A percentile compares a stretch with the other conserved stretches of the same genome.
phyloP scores from a whole-genome alignment of 2,113 vertebrate species.

The Oreochromis spilurus region DNA sequence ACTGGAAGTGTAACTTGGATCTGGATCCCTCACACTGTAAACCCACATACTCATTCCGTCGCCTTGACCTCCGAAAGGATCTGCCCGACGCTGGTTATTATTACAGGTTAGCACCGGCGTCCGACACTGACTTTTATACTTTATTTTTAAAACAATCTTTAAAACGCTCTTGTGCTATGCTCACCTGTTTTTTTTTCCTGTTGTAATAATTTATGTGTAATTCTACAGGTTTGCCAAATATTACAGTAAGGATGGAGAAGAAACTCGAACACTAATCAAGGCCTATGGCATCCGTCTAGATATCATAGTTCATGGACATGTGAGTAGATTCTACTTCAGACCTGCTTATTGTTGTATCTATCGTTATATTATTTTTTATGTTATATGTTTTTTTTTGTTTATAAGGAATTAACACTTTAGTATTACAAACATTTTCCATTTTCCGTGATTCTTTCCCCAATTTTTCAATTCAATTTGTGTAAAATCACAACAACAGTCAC shows the following conservation, averaged over 20 bases:
- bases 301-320: slow-evolving; percentile 86
- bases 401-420: not conserved
- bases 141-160: not conserved
- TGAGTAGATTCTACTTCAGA: slow-evolving; percentile 27
- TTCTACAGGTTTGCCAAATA: slow-evolving; percentile 81
- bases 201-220: not conserved
- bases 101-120: slow-evolving; percentile 70
- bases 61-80: slow-evolving; percentile 76
- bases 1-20: slow-evolving; percentile 82
- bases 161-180: not conserved
- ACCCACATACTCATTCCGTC: slow-evolving; percentile 80
- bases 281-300: slow-evolving; percentile 87
- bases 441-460: rapidly evolving
- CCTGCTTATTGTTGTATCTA: not conserved
- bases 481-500: not conserved
- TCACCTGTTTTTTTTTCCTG: not conserved
- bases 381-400: not conserved
- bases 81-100: slow-evolving; percentile 74
- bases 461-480: not conserved
- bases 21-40: slow-evolving; percentile 73
- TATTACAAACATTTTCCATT: not conserved
- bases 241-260: slow-evolving; percentile 71
- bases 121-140: not conserved
- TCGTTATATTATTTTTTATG: not conserved
- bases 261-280: slow-evolving; percentile 81